Evolutionary conservation across 2,113 vertebrate species (phyloP), one percentile per base, ranked within the genome.

Genomic region (Pandion haliaetus): DNA sequence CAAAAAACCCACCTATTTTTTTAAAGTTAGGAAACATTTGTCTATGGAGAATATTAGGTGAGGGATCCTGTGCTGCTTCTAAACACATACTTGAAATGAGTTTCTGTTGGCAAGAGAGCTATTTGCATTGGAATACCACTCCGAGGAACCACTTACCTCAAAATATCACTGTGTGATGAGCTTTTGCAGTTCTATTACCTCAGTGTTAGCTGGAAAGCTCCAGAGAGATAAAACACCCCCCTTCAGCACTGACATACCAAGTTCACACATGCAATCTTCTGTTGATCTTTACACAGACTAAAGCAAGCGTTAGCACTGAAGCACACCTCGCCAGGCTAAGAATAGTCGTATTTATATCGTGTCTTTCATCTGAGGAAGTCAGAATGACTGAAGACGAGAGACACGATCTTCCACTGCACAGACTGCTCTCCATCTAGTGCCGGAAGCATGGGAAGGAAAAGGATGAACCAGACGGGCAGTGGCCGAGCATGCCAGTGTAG

Each of bases 331-430:
- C 26, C 44, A 74, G 69, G 26, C 69, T 84, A 71, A 90, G 71
- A 95, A 74, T 15, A 88, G 91, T 24, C 5, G 1, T 12, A 26
- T 80, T 77, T 70, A 17, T 49, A 5, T 6, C 49, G 4, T 24
- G 29, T n/a, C 69, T 96, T 94, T 95, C 55, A 78, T 86, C 42
- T 74, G 83, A 96, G 80, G 93, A 95, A 92, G 80, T 70, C 59
- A 95, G 67, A 74, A 58, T 36, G 86, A 47, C 62, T 89, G 59
- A 89, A 76, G 63, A 49, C 0, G 3, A 73, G 78, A 85, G 14
- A 42, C 4, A 6, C 0, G 0, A 61, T 65, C 23, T 15, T 74
- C 25, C 0, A 0, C 44, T 18, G 62, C n/a, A 15, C 59, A n/a
- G 23, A 28, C 23, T 19, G 61, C 29, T 67, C 58, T 58, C 67